Base-by-base conservation (phyloP, 2,888 invertebrate species). In the Pocota personata region DNA sequence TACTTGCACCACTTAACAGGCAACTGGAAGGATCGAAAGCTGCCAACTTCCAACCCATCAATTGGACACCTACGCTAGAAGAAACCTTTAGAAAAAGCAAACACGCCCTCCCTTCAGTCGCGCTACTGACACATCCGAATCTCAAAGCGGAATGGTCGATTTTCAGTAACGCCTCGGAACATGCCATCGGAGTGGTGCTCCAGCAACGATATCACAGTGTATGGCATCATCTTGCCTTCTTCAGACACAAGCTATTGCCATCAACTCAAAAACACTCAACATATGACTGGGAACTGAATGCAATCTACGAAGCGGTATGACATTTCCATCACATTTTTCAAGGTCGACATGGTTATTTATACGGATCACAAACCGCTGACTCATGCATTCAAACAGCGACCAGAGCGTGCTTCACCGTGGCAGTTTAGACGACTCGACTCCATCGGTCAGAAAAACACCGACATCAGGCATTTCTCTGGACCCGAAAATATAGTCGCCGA, bases 181-280 rank as follows among this genome's bases (percentile, higher is more conserved):
- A 64, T n/a, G 67, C 66, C 4, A 67, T 76, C 10, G 66, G 60
- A 52, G 69, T 69, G 21, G 57, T 77, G 0, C 27, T 60, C 3
- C 57, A 71, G 37, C 57, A 64, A 35, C 37, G 71, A 8, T 16
- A 16, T 10, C 4, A n/a, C 1, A 24, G 30, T n/a, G 14, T 10
- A 1, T 79, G 79, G 72, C 79, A 72, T 35, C 64, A 46, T 6
- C 52, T 76, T 1, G 76, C 66, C 32, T 64, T 76, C 7, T 76
- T 57, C 24, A 73, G 73, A 12, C 67, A 30, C 16, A 76, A 76
- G 8, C 57, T 66, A 8, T 35, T 60, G 12, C 48, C 24, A 12
- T 72, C 58, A 12, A 8, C 58, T 3, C 60, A 52, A 3, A 75
- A 64, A 60, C 27, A 55, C 10, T 48, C 35, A 67, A n/a, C 37